Evolutionary conservation across 2,888 invertebrate genomes (phyloP), one percentile per base, ranked within the genome.

Genomic region (Diadegma fenestrale): DNA sequence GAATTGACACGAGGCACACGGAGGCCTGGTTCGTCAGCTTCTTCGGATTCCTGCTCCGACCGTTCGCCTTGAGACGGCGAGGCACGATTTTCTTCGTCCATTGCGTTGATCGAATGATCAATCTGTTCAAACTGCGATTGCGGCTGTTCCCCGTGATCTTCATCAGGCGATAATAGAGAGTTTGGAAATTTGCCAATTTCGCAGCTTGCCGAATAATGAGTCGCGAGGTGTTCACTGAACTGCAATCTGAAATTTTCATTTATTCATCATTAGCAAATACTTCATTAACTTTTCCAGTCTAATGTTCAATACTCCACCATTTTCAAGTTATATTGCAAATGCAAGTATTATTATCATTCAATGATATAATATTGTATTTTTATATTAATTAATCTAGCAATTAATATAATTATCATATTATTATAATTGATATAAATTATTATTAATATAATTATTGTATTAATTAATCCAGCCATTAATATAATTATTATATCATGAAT

Each of bases 1-100:
- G 96, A 96, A 92, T 96, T 97, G 14, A 97, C 95, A n/a, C 96
- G 95, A 0, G 96, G 96, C 2, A 96, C 94, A 3, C 95, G 93
- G 0, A 96, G 92, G 0, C 95, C 96, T 2, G 95, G 95, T 85
- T 96, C 96, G 19, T 96, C 95, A 66, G 66, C 45, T 73, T 94
- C 92, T 7, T 93, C 92, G 51, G 85, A 89, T 26, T 94, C 93
- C 8, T 91, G 91, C 72, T 92, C 89, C n/a, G 89, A 90, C 5
- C 88, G 82, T 14, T 92, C 89, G 3, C 85, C 87, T 48, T 88
- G 89, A 0, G 78, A 84, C 0, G 91, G 88, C 0, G 89, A 88
- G 5, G 84, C 83, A 12, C 85, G 79, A 48, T 84, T 87, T 4
- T 54, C 76, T 37, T 89, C 87, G 48, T 89, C 88, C 75, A 82